A percentile compares a stretch with the other conserved stretches of the same genome.
Conservation (phyloP, 1,140 invertebrate genomes). For the Drosophila jambulina region DNA sequence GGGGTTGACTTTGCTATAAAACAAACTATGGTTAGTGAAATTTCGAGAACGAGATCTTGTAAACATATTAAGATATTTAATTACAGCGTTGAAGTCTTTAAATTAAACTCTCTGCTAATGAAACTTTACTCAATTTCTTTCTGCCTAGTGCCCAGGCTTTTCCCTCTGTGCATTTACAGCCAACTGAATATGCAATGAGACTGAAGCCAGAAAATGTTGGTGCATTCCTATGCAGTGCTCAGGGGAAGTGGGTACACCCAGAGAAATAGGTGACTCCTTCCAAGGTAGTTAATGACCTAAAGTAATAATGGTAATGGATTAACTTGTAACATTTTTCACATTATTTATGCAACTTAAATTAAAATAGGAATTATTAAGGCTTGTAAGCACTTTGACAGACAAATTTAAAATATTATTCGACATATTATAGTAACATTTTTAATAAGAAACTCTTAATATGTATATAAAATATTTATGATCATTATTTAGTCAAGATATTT, state of each 20-base stretch:
- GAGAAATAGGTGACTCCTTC: background rate
- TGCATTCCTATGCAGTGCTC: conserved; percentile 30
- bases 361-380: background rate
- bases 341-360: no score
- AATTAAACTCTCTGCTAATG: no score
- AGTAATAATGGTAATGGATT: background rate
- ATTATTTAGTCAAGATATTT: no score
- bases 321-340: no score
- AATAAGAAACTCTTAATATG: no score
- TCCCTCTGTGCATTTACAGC: conserved; percentile 29
- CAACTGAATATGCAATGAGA: conserved; percentile 79
- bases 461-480: no score
- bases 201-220: conserved; percentile 50
- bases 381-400: background rate
- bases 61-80: background rate
- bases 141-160: background rate
- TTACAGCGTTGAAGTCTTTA: background rate
- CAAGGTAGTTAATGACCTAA: background rate
- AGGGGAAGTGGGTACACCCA: background rate
- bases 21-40: no score
- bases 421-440: no score
- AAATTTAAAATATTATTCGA: no score
- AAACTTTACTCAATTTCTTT: no score
- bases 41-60: no score
- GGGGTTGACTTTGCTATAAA: background rate